Evolutionary conservation across 2,797 vertebrate genomes (phyloP).

Genomic region (Myioborus melanocephalus): DNA sequence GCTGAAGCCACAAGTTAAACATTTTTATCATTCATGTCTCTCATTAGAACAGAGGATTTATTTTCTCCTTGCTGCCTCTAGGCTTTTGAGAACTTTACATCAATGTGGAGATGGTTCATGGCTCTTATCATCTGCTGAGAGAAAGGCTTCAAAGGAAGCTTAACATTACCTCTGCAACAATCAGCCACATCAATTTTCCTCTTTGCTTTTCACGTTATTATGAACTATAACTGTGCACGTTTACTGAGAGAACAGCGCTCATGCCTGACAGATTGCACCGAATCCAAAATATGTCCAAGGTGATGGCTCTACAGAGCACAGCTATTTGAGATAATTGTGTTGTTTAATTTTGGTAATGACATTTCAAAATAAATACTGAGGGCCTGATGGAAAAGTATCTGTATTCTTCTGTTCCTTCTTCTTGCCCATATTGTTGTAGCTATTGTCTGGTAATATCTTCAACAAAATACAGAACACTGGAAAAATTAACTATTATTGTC

Average conservation of each 20-base stretch:
- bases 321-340: neutral
- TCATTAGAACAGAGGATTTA: neutral
- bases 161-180: neutral
- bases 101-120: fast-evolving
- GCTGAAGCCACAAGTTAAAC: neutral
- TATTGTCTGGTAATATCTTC: neutral
- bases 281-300: neutral
- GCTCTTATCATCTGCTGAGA: neutral
- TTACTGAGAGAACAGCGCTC: neutral
- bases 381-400: neutral
- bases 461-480: neutral
- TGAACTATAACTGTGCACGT: neutral
- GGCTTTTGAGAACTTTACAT: neutral
- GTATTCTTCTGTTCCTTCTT: neutral
- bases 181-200: neutral
- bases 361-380: neutral
- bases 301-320: neutral
- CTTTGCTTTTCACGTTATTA: neutral
- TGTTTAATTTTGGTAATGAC: neutral
- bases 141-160: neutral
- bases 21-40: neutral
- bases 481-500: neutral
- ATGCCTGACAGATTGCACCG: neutral
- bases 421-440: neutral
- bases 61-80: neutral